phyloP scores from a whole-genome alignment of 2,888 invertebrate genomes.

The Tineola bisselliella region DNA sequence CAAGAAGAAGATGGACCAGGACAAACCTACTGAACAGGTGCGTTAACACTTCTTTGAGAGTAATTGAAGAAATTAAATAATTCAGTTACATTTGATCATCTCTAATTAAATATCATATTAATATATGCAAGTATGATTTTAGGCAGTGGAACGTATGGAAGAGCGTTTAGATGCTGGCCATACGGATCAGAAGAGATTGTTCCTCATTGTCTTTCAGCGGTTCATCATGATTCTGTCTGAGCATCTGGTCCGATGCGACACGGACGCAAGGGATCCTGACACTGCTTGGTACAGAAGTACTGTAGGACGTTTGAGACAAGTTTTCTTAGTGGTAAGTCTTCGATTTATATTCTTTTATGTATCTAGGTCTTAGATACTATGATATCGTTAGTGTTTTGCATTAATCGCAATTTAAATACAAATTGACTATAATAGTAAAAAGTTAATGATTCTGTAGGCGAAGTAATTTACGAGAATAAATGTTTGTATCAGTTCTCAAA shows the following conservation, averaged over 20 bases:
- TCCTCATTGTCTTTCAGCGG: conserved; percentile 96
- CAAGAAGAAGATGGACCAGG: conserved; percentile 64
- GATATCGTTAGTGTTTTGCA: too few relatives aligned
- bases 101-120: too few relatives aligned
- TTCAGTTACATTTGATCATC: too few relatives aligned
- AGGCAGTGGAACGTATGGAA: conserved; percentile 95
- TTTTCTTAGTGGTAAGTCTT: conserved; percentile 83
- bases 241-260: conserved; percentile 92
- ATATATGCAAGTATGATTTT: too few relatives aligned
- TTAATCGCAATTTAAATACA: too few relatives aligned
- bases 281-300: conserved; percentile 98
- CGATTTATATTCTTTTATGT: neutral
- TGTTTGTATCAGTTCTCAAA: too few relatives aligned
- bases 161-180: conserved; percentile 93
- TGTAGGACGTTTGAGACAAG: conserved; percentile 92
- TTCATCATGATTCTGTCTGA: conserved; percentile 98
- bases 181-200: conserved; percentile 95
- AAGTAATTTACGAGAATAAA: too few relatives aligned
- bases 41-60: too few relatives aligned
- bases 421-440: too few relatives aligned
- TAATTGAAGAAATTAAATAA: too few relatives aligned
- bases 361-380: too few relatives aligned
- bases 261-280: conserved; percentile 91
- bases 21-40: conserved; percentile 73
- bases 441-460: too few relatives aligned